Conservation (phyloP, 2,888 invertebrate species). For the Eupithecia exiguata region DNA sequence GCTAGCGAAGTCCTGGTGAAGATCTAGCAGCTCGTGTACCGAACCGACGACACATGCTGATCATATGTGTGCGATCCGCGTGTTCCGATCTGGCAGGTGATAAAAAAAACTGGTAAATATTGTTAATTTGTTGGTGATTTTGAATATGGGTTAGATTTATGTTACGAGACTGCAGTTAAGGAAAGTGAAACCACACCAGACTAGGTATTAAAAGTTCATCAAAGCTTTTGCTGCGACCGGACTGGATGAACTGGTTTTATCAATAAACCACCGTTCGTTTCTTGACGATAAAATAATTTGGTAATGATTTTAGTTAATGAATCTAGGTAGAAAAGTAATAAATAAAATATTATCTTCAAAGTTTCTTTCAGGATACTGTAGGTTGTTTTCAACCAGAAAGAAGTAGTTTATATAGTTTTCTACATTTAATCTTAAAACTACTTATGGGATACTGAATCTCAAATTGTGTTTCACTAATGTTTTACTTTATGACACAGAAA, state of each 20-base stretch:
- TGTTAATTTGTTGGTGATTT: neutral
- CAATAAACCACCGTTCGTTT: neutral
- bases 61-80: constrained; percentile 91
- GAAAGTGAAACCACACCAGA: constrained; percentile 45
- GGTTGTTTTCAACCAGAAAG: too few species aligned
- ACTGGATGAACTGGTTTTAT: neutral
- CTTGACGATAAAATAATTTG: too few species aligned
- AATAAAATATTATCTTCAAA: too few species aligned
- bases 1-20: constrained; percentile 85
- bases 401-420: too few species aligned
- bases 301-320: too few species aligned
- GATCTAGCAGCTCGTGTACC: constrained; percentile 87
- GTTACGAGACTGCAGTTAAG: neutral
- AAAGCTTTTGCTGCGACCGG: neutral
- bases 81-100: constrained; percentile 88
- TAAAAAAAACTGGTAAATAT: constrained; percentile 91
- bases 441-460: too few species aligned
- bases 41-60: too few species aligned
- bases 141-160: neutral
- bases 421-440: too few species aligned
- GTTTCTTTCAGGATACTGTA: too few species aligned
- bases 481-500: too few species aligned
- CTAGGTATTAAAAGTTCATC: neutral
- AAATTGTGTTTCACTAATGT: too few species aligned
- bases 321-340: too few species aligned